Percentiles rank a stretch among this genome's conserved stretches.
Conservation (phyloP, 2,113 vertebrate species). For the Ochotona princeps region DNA sequence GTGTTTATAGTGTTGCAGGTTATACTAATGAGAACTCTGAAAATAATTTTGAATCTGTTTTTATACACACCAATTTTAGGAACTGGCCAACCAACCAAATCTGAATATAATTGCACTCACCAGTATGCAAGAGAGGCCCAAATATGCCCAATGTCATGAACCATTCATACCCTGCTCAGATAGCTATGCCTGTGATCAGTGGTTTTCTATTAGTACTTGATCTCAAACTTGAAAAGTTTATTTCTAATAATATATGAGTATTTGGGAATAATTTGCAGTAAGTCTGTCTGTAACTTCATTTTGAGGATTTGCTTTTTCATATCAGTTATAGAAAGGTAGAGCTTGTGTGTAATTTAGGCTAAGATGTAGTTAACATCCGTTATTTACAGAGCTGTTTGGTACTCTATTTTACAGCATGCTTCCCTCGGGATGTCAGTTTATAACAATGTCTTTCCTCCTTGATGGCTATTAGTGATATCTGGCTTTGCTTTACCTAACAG, state of each 20-base stretch:
- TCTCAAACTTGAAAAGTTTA: slow-evolving; percentile 46
- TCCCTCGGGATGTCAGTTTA: neutral
- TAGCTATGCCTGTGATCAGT: too few species aligned
- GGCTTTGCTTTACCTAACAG: slow-evolving; percentile 27
- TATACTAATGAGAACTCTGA: too few species aligned
- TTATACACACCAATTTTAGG: too few species aligned
- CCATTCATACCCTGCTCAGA: too few species aligned
- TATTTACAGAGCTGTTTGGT: neutral
- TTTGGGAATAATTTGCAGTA: neutral
- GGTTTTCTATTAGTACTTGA: neutral
- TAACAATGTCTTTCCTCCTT: slow-evolving; percentile 46
- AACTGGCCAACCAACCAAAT: too few species aligned
- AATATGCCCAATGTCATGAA: too few species aligned
- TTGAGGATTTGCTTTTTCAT: neutral
- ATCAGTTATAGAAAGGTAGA: neutral
- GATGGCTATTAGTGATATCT: slow-evolving; percentile 49
- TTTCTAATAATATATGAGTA: slow-evolving; percentile 34
- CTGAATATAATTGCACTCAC: too few species aligned
- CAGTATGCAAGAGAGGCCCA: too few species aligned
- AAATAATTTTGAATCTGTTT: too few species aligned
- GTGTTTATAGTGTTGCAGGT: too few species aligned
- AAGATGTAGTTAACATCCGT: slow-evolving; percentile 16
- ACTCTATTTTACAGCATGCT: neutral
- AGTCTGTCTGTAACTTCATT: slow-evolving; percentile 15
- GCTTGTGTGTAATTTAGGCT: neutral